These are phyloP conservation scores for Megaceryle maxima DNA, from an alignment of 2,113 vertebrate genomes.

Conservation along the genomic window DNA sequence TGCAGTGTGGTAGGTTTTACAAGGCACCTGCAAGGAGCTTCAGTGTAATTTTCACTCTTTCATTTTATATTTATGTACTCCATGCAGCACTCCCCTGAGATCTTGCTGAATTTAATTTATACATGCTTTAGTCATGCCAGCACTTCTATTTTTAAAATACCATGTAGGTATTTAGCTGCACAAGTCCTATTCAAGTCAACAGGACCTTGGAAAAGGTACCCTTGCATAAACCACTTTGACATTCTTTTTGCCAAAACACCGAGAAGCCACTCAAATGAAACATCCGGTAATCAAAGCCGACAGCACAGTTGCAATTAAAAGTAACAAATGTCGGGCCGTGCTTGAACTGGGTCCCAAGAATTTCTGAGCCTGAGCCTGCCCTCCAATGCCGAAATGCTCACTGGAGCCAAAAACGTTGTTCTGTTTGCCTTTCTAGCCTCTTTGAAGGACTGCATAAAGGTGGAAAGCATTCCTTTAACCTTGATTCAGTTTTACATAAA, in stretches of 20 bases:
- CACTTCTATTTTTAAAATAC: slow-evolving; percentile 12
- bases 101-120: slow-evolving; percentile 54
- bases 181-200: slow-evolving; percentile 54
- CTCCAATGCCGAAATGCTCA: slow-evolving; percentile 1
- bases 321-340: slow-evolving; percentile 32
- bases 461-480: slow-evolving; percentile 61
- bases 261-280: slow-evolving; percentile 47
- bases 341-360: slow-evolving; percentile 60
- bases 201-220: slow-evolving; percentile 49
- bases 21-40: not conserved
- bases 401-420: slow-evolving; percentile 17
- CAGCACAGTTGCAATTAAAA: slow-evolving; percentile 36
- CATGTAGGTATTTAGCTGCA: slow-evolving; percentile 19
- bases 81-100: slow-evolving; percentile 13
- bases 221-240: not conserved
- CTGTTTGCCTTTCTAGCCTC: slow-evolving; percentile 21
- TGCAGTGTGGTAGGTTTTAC: not conserved
- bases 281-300: slow-evolving; percentile 47
- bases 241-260: slow-evolving; percentile 49
- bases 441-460: not conserved
- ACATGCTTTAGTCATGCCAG: not conserved
- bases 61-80: not conserved
- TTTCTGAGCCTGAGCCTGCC: slow-evolving; percentile 46
- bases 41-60: slow-evolving; percentile 5
- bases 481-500: slow-evolving; percentile 23